These are phyloP conservation scores for Notarius lentiginosus DNA, from an alignment of 2,113 vertebrate species.

Conservation along the genomic window DNA sequence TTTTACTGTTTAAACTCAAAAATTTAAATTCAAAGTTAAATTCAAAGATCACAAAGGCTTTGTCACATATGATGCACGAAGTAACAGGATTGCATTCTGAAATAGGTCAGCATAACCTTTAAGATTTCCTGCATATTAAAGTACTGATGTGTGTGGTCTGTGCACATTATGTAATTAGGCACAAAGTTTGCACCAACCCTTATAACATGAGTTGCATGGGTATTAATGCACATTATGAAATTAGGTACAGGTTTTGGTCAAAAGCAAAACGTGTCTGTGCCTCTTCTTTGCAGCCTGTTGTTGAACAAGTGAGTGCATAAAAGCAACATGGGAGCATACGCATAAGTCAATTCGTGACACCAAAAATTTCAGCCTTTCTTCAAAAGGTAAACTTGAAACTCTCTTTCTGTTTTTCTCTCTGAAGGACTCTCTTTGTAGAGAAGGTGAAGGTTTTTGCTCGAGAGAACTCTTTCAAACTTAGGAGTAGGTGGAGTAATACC, in stretches of 20 bases:
- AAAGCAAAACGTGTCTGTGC: background rate
- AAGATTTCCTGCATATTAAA: conserved; percentile 19
- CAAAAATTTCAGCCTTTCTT: background rate
- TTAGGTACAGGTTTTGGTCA: background rate
- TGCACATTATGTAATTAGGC: background rate
- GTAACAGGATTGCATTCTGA: background rate
- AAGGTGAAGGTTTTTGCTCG: background rate
- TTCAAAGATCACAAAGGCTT: conserved; percentile 11
- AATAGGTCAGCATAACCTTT: background rate
- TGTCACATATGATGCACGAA: background rate
- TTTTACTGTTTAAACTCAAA: conserved; percentile 23
- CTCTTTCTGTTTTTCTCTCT: conserved; percentile 18
- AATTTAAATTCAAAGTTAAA: no score
- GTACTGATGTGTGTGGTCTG: background rate
- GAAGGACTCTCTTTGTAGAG: background rate
- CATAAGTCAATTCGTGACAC: conserved; percentile 7
- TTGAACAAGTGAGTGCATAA: background rate
- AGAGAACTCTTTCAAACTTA: background rate
- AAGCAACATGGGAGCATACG: background rate
- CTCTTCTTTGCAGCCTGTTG: background rate
- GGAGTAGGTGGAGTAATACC: background rate
- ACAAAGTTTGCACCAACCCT: background rate
- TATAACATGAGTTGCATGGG: conserved; percentile 12
- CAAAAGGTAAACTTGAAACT: background rate
- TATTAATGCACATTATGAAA: conserved; percentile 28